Conservation (phyloP, 2,888 invertebrate genomes). For the Agapostemon virescens region DNA sequence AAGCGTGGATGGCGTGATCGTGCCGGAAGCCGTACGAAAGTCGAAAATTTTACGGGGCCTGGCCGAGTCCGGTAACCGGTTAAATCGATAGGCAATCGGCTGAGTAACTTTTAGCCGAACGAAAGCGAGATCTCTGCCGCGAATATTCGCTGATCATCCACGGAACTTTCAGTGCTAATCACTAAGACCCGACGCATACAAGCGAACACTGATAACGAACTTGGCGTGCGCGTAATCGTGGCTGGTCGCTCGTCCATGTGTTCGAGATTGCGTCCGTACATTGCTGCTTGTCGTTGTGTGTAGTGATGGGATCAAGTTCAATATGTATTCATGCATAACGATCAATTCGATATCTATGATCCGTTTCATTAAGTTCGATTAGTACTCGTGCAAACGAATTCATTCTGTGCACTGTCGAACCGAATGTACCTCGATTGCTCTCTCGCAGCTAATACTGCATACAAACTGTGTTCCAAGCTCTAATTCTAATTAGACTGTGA, state of each 20-base stretch:
- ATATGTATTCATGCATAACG: background rate
- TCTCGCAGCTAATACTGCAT: background rate
- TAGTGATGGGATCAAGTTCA: background rate
- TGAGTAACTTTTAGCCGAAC: conserved; percentile 27
- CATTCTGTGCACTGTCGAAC: background rate
- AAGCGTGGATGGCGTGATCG: background rate
- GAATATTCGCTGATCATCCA: conserved; percentile 37
- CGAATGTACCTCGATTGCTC: background rate
- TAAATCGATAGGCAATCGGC: conserved; percentile 37
- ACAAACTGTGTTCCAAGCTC: background rate
- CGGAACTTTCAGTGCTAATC: conserved; percentile 53
- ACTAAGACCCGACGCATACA: conserved; percentile 35
- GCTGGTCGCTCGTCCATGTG: conserved; percentile 28
- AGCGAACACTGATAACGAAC: conserved; percentile 58
- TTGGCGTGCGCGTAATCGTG: conserved; percentile 63
- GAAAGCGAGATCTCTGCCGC: conserved; percentile 25
- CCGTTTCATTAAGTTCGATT: conserved; percentile 7
- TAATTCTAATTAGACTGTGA: background rate
- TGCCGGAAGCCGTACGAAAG: background rate
- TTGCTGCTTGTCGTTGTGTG: conserved; percentile 13
- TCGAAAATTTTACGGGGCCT: conserved; percentile 24
- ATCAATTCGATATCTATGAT: conserved; percentile 11
- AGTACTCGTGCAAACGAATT: background rate
- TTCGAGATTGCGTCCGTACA: conserved; percentile 46
- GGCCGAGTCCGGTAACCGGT: conserved; percentile 30